Conservation (phyloP, 2,113 vertebrate species). For the Phrynocephalus versicolor region DNA sequence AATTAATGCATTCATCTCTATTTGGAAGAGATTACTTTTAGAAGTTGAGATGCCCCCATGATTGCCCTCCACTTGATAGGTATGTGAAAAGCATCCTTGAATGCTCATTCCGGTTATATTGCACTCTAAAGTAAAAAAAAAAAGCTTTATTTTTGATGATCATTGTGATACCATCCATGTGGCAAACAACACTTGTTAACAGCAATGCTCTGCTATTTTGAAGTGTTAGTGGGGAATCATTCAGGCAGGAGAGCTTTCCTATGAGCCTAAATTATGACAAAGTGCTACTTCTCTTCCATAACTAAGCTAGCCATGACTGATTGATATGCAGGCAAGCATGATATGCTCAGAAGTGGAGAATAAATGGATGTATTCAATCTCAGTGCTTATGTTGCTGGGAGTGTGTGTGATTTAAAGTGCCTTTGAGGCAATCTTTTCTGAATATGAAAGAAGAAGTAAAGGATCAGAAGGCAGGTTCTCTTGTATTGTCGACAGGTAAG, state of each 20-base stretch:
- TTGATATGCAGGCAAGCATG: background rate
- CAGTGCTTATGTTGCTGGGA: background rate
- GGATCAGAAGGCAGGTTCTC: background rate
- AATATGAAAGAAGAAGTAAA: constrained; percentile 2
- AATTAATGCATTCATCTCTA: background rate
- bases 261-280: constrained; percentile 15
- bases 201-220: background rate
- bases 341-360: background rate
- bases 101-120: background rate
- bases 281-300: background rate
- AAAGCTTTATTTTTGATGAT: background rate
- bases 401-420: background rate
- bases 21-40: background rate
- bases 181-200: background rate
- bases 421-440: background rate
- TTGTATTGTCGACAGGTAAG: background rate
- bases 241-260: background rate
- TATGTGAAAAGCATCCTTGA: background rate
- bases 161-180: background rate
- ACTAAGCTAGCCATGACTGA: background rate
- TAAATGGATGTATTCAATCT: background rate
- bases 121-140: background rate
- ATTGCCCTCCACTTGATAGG: background rate
- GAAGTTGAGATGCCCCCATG: background rate
- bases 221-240: background rate